These are phyloP conservation scores for Zaprionus ghesquierei DNA, from an alignment of 1,140 invertebrate species.

Conservation along the genomic window DNA sequence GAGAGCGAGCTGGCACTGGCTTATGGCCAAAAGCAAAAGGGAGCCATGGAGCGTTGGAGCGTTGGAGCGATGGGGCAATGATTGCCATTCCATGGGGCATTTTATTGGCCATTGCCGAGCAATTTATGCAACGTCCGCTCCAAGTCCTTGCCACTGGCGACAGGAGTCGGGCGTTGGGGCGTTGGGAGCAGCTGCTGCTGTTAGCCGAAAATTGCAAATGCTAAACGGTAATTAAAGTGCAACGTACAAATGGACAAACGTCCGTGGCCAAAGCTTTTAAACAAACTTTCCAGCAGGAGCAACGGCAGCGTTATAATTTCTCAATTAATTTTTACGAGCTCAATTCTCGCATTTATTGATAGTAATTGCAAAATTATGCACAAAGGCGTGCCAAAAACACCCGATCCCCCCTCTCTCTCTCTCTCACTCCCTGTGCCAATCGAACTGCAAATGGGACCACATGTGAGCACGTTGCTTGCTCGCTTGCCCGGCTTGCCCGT, in stretches of 20 bases:
- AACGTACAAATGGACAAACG: neutral
- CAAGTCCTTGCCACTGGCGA: slow-evolving; percentile 26
- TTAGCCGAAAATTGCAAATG: slow-evolving; percentile 56
- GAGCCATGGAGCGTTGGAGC: neutral
- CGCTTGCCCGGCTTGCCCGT: neutral
- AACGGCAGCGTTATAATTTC: slow-evolving; percentile 66
- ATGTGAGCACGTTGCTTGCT: slow-evolving; percentile 34
- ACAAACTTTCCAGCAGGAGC: slow-evolving; percentile 49
- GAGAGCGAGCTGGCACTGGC: slow-evolving; percentile 12
- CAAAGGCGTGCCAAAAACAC: slow-evolving; percentile 49
- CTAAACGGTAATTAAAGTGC: slow-evolving; percentile 70
- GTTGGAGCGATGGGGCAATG: slow-evolving; percentile 18
- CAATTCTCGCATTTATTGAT: slow-evolving; percentile 53
- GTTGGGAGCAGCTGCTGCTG: slow-evolving; percentile 42
- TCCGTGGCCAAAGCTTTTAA: neutral
- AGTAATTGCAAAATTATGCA: slow-evolving; percentile 77
- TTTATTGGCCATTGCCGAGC: slow-evolving; percentile 65
- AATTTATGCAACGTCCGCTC: slow-evolving; percentile 72
- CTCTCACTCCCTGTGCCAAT: neutral
- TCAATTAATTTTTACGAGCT: slow-evolving; percentile 62
- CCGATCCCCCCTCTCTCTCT: neutral
- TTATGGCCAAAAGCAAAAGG: slow-evolving; percentile 34
- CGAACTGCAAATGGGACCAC: slow-evolving; percentile 29
- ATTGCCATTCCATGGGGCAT: slow-evolving; percentile 62
- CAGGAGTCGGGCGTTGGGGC: too few relatives aligned